Evolutionary conservation across 2,113 vertebrate species (phyloP).

Genomic region (Sclerurus mexicanus): DNA sequence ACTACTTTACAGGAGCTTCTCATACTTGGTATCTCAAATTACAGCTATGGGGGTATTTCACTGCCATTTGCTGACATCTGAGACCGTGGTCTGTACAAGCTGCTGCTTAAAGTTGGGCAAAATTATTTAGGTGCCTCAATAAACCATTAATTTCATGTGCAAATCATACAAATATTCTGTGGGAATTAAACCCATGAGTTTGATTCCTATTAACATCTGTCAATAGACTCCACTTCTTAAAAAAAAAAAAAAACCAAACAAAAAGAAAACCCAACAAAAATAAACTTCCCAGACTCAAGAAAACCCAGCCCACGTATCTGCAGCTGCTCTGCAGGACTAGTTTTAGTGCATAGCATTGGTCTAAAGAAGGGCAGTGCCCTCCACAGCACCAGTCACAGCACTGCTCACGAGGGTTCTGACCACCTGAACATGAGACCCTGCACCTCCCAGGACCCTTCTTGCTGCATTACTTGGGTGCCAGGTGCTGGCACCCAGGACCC

Average conservation of each 20-base stretch:
- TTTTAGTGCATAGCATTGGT: background rate
- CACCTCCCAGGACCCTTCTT: background rate
- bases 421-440: background rate
- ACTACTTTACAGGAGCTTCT: background rate
- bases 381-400: background rate
- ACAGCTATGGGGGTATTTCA: background rate
- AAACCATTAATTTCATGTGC: background rate
- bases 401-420: background rate
- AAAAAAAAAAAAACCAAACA: background rate
- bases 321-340: rapidly evolving
- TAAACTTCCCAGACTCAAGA: background rate
- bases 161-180: background rate
- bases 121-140: background rate
- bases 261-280: background rate
- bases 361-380: background rate
- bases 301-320: background rate
- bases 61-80: rapidly evolving
- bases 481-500: background rate
- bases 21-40: background rate
- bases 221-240: background rate
- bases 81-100: background rate
- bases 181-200: background rate
- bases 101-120: background rate
- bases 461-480: rapidly evolving
- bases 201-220: background rate